Percentiles rank a stretch among this genome's conserved stretches.
These are phyloP conservation scores for Luffia ferchaultella DNA, from an alignment of 2,888 invertebrate species.

Conservation along the genomic window DNA sequence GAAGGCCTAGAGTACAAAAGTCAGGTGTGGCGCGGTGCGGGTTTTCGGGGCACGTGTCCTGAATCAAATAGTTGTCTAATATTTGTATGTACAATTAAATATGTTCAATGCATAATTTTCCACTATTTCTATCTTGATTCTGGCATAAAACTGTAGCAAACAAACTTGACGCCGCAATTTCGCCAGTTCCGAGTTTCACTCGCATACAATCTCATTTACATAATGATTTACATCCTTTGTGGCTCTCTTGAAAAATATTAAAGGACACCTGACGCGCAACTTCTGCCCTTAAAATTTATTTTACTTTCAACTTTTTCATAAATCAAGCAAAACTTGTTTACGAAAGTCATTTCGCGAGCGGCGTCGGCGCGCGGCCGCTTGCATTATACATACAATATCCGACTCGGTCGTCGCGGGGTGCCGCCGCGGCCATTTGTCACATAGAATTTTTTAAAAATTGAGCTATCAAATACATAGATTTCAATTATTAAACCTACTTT, in stretches of 20 bases:
- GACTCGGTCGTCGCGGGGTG: neutral
- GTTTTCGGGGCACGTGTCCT: too few relatives aligned
- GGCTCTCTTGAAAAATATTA: conserved; percentile 31
- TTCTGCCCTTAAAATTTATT: conserved; percentile 59
- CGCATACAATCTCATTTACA: conserved; percentile 33
- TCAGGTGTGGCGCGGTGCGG: neutral
- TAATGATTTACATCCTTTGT: conserved; percentile 29
- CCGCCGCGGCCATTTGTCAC: neutral
- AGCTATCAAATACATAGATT: too few relatives aligned
- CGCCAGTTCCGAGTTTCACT: neutral
- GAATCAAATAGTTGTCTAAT: too few relatives aligned
- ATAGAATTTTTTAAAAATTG: too few relatives aligned
- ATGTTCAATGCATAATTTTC: neutral
- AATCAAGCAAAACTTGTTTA: conserved; percentile 62
- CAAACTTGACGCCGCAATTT: neutral
- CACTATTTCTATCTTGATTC: neutral
- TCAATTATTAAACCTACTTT: too few relatives aligned
- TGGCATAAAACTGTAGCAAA: neutral
- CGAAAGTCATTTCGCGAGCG: conserved; percentile 46
- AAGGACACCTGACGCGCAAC: conserved; percentile 56
- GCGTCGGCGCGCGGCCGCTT: neutral
- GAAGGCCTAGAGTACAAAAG: neutral
- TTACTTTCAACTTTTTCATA: conserved; percentile 59
- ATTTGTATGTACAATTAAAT: too few relatives aligned
- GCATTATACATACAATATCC: neutral